Base-by-base conservation (phyloP, 2,888 invertebrate genomes). In the Apodemia hepburni region DNA sequence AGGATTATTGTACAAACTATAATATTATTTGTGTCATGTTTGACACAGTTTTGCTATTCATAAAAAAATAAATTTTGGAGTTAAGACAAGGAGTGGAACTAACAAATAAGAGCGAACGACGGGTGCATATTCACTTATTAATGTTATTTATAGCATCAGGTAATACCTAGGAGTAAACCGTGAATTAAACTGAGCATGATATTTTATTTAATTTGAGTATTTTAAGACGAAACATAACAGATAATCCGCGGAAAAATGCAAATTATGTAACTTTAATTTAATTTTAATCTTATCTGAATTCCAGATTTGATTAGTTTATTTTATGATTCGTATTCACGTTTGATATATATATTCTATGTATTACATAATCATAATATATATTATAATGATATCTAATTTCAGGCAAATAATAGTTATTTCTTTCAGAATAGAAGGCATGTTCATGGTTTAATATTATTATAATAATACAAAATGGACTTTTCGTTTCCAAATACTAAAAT, bases 381-480 rank as follows among this genome's bases (percentile, higher is more conserved):
- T n/a, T 22, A 22, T 22, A 22, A 38, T 57, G 5, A 42, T 42
- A 42, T 9, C 29, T 4, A 18, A 12, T 59, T 59, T 22, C 78
- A 76, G 80, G 81, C 79, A 80, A 83, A 79, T 71, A 75, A 77
- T 76, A 75, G 63, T 75, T 70, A 74, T 74, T 73, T 62, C 38
- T 65, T 70, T 81, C 72, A 73, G 61, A 75, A 73, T 77, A 80
- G 79, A 87, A 87, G 87, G 87, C 87, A 87, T 87, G 84, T 86
- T 87, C 85, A 78, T 82, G 87, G 87, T 81, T 76, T 45, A 18
- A 57, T 61, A 47, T 61, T 61, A 61, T 54, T 22, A 54, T 15
- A 42, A 42, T 49, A 4, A 49, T 49, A 49, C 49, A 49, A 49
- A 49, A 49, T 49, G 49, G 49, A 49, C 49, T 49, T 11, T 49